Conservation (phyloP, 2,113 vertebrate genomes). For the Tenrec ecaudatus region DNA sequence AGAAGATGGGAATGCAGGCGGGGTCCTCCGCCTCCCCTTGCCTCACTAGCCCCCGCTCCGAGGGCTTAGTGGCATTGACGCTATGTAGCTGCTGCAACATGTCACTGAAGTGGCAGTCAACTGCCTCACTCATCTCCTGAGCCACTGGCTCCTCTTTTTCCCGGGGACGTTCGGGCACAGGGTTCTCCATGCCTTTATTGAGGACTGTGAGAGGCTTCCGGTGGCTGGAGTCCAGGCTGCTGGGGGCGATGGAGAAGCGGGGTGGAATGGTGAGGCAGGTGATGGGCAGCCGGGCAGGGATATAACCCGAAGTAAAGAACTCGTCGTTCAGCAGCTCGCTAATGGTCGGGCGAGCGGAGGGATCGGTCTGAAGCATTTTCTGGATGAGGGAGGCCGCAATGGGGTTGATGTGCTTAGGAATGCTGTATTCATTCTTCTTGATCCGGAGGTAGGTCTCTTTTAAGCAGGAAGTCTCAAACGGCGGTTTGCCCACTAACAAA, state of each 20-base stretch:
- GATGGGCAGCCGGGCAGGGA: slow-evolving; percentile 93
- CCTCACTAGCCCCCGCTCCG: slow-evolving; percentile 87
- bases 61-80: slow-evolving; percentile 90
- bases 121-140: slow-evolving; percentile 84
- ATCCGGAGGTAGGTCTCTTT: slow-evolving; percentile 98
- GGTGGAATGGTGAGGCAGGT: slow-evolving; percentile 96
- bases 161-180: slow-evolving; percentile 82
- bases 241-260: slow-evolving; percentile 94
- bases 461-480: slow-evolving; percentile 97
- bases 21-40: slow-evolving; percentile 99
- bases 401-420: slow-evolving; percentile 96
- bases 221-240: slow-evolving; percentile 85
- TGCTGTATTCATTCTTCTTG: slow-evolving; percentile 96
- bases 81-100: slow-evolving; percentile 93
- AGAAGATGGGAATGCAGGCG: slow-evolving; percentile 98
- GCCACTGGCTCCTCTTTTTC: slow-evolving; percentile 85
- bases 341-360: slow-evolving; percentile 91
- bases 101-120: slow-evolving; percentile 89
- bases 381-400: slow-evolving; percentile 92
- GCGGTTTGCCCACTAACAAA: slow-evolving; percentile 86
- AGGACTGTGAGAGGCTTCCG: slow-evolving; percentile 92
- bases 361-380: slow-evolving; percentile 96
- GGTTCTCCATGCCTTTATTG: slow-evolving; percentile 90
- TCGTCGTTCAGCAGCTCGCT: slow-evolving; percentile 91
- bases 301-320: slow-evolving; percentile 95